These are phyloP conservation scores for Sciaenops ocellatus DNA, from an alignment of 2,797 vertebrate species.

Conservation along the genomic window DNA sequence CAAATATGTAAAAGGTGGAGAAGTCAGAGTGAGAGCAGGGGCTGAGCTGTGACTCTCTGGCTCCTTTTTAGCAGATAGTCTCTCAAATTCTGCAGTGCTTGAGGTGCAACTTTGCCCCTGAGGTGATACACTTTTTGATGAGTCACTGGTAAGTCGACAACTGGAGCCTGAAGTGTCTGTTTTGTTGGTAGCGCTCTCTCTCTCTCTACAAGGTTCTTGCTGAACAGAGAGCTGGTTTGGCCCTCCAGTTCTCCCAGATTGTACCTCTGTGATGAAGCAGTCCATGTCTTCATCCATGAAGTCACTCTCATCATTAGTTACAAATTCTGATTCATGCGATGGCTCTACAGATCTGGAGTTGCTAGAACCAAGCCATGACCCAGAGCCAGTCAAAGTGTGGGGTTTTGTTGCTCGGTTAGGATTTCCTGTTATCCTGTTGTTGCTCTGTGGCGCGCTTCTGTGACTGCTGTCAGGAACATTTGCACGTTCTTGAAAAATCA, in stretches of 20 bases:
- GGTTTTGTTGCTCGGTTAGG: slow-evolving; percentile 13
- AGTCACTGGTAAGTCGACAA: slow-evolving; percentile 1
- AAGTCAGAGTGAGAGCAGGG: slow-evolving; percentile 75
- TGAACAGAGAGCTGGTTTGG: slow-evolving; percentile 22
- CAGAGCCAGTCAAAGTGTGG: slow-evolving; percentile 10
- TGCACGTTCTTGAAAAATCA: slow-evolving; percentile 84
- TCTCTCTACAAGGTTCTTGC: neutral
- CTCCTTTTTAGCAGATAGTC: neutral
- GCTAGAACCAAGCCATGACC: slow-evolving; percentile 3
- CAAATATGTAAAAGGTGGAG: slow-evolving; percentile 91
- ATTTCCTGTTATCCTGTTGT: slow-evolving; percentile 25
- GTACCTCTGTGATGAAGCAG: slow-evolving; percentile 48
- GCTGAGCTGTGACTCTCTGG: neutral
- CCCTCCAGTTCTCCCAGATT: slow-evolving; percentile 2
- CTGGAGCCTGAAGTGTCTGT: slow-evolving; percentile 1
- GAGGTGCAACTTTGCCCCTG: slow-evolving; percentile 17
- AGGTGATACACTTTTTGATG: slow-evolving; percentile 6
- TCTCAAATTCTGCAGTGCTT: neutral
- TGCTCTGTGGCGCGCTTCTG: slow-evolving; percentile 23
- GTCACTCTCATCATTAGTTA: slow-evolving; percentile 25
- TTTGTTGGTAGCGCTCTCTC: neutral
- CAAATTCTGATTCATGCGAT: slow-evolving; percentile 2
- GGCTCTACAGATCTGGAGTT: slow-evolving; percentile 40
- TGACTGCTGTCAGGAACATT: slow-evolving; percentile 29
- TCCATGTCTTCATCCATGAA: slow-evolving; percentile 77